These are phyloP conservation scores for Netelia virgata DNA, from an alignment of 2,888 invertebrate species.

Conservation along the genomic window DNA sequence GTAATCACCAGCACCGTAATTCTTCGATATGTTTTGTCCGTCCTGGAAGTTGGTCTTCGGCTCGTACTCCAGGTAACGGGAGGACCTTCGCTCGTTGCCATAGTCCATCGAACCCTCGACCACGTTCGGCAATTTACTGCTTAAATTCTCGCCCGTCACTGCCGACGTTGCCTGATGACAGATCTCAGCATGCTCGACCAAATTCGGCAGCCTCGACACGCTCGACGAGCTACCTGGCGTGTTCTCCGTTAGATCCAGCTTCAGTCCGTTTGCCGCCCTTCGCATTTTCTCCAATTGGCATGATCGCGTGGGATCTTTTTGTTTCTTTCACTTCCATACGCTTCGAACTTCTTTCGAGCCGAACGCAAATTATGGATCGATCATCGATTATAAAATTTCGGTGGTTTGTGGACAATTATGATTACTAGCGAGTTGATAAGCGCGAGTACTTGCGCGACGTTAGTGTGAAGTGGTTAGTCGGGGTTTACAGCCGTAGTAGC, in stretches of 20 bases:
- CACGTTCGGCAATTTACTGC: slow-evolving; percentile 84
- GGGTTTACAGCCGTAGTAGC: slow-evolving; percentile 51
- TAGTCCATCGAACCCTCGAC: slow-evolving; percentile 85
- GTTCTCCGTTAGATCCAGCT: slow-evolving; percentile 84
- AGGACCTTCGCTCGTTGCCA: slow-evolving; percentile 84
- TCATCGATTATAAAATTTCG: slow-evolving; percentile 4
- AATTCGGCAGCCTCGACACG: slow-evolving; percentile 80
- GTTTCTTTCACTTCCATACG: slow-evolving; percentile 9
- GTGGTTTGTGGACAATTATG: neutral
- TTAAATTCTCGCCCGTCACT: slow-evolving; percentile 82
- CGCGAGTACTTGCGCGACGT: neutral
- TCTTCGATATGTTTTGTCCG: slow-evolving; percentile 67
- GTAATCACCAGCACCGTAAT: slow-evolving; percentile 60
- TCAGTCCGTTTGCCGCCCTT: slow-evolving; percentile 83
- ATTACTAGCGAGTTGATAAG: neutral
- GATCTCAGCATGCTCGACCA: slow-evolving; percentile 83
- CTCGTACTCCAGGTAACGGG: slow-evolving; percentile 83
- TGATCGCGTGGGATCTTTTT: slow-evolving; percentile 75
- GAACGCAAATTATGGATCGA: neutral
- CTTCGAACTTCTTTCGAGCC: slow-evolving; percentile 15
- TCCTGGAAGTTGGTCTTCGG: slow-evolving; percentile 73
- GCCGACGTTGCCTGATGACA: slow-evolving; percentile 71
- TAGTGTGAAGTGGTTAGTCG: slow-evolving; percentile 33
- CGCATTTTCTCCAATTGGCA: slow-evolving; percentile 83
- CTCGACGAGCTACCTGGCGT: slow-evolving; percentile 83